Conservation (phyloP, 2,888 invertebrate genomes). For the Caenorhabditis panamensis region DNA sequence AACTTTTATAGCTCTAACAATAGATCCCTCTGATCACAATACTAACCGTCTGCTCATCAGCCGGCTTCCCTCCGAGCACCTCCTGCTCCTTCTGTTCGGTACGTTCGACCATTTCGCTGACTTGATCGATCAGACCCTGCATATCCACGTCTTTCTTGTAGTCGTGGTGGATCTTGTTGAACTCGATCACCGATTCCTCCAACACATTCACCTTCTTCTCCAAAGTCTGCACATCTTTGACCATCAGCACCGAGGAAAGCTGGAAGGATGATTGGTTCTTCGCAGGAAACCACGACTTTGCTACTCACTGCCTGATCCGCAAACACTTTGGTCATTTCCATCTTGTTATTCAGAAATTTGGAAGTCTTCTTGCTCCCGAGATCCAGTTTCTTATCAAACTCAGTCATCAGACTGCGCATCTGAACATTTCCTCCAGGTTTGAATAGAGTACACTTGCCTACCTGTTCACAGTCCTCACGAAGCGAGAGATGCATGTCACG, state of each 20-base stretch:
- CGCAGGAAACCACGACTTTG: too few relatives aligned
- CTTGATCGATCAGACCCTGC: slow-evolving; percentile 52
- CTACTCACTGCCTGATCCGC: slow-evolving; percentile 31
- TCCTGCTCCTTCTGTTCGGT: slow-evolving; percentile 36
- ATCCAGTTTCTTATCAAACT: slow-evolving; percentile 29
- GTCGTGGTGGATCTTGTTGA: slow-evolving; percentile 43
- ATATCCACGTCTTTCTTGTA: slow-evolving; percentile 39
- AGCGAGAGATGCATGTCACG: slow-evolving; percentile 44
- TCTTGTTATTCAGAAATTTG: slow-evolving; percentile 31
- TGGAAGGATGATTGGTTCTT: slow-evolving; percentile 4
- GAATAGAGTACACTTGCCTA: background rate
- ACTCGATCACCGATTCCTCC: slow-evolving; percentile 42
- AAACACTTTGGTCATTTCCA: slow-evolving; percentile 10
- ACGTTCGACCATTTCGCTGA: slow-evolving; percentile 48
- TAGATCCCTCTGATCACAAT: background rate
- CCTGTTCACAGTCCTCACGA: slow-evolving; percentile 36
- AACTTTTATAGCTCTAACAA: background rate
- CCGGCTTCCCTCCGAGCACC: background rate
- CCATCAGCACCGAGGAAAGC: slow-evolving; percentile 38
- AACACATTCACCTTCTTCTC: slow-evolving; percentile 54
- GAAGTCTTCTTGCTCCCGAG: slow-evolving; percentile 11
- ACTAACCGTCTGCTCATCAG: slow-evolving; percentile 20
- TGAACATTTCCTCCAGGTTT: background rate
- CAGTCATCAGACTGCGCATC: slow-evolving; percentile 23
- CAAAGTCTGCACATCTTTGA: slow-evolving; percentile 43